Conservation (phyloP, 2,113 vertebrate genomes). For the Cynoglossus semilaevis region DNA sequence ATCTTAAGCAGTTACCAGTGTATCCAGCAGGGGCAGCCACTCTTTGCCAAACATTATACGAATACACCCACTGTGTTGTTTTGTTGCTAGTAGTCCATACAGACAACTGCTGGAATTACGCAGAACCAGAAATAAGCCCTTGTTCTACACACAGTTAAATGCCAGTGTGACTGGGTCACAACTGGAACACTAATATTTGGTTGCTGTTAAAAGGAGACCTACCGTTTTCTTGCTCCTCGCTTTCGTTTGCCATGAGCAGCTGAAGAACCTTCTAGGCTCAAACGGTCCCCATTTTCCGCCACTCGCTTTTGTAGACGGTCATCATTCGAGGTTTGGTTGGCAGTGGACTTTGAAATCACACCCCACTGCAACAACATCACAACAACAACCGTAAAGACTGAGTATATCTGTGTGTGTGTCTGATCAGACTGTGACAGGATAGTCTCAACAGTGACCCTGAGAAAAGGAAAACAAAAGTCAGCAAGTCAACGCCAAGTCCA, state of each 20-base stretch:
- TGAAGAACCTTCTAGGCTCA: constrained; percentile 57
- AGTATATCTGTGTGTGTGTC: constrained; percentile 31
- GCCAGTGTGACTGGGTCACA: too few relatives aligned
- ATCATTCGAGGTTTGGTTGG: constrained; percentile 50
- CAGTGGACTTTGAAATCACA: constrained; percentile 52
- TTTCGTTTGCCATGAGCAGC: constrained; percentile 53
- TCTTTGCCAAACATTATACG: too few relatives aligned
- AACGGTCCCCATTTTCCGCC: constrained; percentile 50
- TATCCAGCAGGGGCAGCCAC: too few relatives aligned
- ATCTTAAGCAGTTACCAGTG: too few relatives aligned
- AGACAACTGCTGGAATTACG: too few relatives aligned
- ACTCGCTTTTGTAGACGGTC: constrained; percentile 42
- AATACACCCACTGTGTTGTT: too few relatives aligned
- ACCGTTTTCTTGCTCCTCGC: constrained; percentile 75
- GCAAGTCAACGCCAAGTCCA: constrained; percentile 56
- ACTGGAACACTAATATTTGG: too few relatives aligned
- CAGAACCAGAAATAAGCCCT: too few relatives aligned
- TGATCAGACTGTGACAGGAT: constrained; percentile 39
- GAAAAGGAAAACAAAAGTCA: constrained; percentile 62
- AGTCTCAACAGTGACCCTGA: constrained; percentile 52
- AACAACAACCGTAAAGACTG: constrained; percentile 42
- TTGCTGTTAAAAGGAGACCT: constrained; percentile 44
- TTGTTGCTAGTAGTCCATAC: too few relatives aligned
- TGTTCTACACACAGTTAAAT: too few relatives aligned
- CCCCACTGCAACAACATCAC: constrained; percentile 77